Evolutionary conservation across 2,113 vertebrate species (phyloP).

Genomic region (Acrocephalus kingi): DNA sequence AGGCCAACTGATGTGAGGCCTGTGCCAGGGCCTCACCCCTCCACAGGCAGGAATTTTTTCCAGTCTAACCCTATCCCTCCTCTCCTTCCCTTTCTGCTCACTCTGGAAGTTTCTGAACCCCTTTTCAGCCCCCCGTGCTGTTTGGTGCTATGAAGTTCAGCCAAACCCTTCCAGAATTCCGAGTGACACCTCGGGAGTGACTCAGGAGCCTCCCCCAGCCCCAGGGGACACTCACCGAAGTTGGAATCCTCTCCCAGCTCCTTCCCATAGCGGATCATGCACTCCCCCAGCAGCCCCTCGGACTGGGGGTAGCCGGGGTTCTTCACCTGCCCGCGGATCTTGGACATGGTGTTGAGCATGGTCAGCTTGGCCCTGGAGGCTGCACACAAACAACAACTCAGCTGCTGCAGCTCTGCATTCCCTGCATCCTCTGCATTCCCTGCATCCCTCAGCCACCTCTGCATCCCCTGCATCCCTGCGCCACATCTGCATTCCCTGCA

Average conservation of each 20-base stretch:
- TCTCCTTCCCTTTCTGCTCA: not conserved
- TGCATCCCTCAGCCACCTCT: too few species aligned
- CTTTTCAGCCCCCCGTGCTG: accelerated
- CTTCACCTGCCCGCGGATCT: constrained; percentile 98
- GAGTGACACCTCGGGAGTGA: accelerated
- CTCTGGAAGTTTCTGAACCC: accelerated
- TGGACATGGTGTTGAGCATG: constrained; percentile 98
- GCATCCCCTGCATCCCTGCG: too few species aligned
- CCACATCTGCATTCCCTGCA: too few species aligned
- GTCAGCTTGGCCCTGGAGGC: constrained; percentile 95
- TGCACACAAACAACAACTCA: constrained; percentile 43
- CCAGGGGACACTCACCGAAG: constrained; percentile 81
- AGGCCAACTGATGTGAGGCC: too few species aligned
- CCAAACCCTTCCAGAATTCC: not conserved
- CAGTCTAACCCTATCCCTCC: not conserved
- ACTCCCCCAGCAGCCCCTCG: constrained; percentile 93
- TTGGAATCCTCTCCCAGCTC: constrained; percentile 97
- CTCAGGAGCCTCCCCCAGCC: accelerated
- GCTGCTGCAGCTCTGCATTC: not conserved
- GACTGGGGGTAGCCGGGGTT: constrained; percentile 95
- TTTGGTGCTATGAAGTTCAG: accelerated
- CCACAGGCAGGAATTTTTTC: not conserved
- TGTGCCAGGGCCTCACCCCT: not conserved
- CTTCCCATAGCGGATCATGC: constrained; percentile 91
- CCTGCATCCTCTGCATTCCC: not conserved